A percentile compares a stretch with the other conserved stretches of the same genome.
These are phyloP conservation scores for Bradypodion pumilum DNA, from an alignment of 2,797 vertebrate genomes.

Conservation along the genomic window DNA sequence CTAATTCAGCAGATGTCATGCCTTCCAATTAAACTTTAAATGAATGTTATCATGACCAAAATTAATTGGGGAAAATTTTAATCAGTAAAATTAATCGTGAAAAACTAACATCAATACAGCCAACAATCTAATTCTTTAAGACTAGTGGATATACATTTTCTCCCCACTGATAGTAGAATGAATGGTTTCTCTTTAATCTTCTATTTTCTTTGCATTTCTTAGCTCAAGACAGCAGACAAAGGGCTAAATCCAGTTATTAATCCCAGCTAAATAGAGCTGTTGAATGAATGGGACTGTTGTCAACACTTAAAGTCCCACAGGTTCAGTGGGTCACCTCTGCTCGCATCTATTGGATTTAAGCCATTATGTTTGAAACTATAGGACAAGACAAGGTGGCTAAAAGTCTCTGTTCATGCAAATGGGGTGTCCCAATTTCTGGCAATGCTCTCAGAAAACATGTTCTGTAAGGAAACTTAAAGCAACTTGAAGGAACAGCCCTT, in stretches of 20 bases:
- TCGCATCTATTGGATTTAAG: no score
- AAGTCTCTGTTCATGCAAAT: neutral
- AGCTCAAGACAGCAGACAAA: neutral
- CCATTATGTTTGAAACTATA: no score
- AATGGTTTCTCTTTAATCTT: neutral
- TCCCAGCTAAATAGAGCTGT: no score
- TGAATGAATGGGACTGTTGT: no score
- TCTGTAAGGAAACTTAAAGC: neutral
- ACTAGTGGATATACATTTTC: neutral
- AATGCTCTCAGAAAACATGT: neutral
- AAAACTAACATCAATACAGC: neutral
- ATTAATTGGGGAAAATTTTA: neutral
- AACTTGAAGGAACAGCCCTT: neutral
- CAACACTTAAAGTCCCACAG: no score
- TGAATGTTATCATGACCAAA: slow-evolving; percentile 39
- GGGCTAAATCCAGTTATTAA: neutral
- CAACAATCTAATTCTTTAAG: slow-evolving; percentile 9
- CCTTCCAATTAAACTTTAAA: slow-evolving; percentile 20
- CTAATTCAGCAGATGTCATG: slow-evolving; percentile 31
- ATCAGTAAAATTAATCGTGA: slow-evolving; percentile 3
- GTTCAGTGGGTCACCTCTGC: no score
- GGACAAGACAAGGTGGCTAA: neutral
- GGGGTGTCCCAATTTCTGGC: neutral
- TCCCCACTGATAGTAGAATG: neutral
- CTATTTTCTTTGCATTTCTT: neutral